phyloP scores from a whole-genome alignment of 2,888 invertebrate genomes.

The Athalia circularis region DNA sequence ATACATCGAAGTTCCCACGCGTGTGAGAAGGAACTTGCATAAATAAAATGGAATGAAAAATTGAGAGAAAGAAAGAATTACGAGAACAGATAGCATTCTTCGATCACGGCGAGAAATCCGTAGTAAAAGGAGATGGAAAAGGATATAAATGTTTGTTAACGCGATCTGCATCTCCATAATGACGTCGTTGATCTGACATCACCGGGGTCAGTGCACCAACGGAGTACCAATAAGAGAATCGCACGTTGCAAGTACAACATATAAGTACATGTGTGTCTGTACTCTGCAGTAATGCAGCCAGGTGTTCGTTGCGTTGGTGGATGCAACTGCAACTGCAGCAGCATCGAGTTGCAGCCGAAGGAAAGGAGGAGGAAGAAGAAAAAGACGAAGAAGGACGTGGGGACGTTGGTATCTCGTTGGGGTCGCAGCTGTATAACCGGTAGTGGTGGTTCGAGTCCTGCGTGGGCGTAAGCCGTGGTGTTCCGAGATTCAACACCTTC shows the following conservation, averaged over 20 bases:
- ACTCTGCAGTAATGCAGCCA: constrained; percentile 11
- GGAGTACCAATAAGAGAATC: neutral
- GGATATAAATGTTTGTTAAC: constrained; percentile 15
- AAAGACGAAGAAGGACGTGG: neutral
- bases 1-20: no score
- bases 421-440: constrained; percentile 40
- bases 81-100: no score
- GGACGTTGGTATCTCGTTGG: neutral
- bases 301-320: constrained; percentile 38
- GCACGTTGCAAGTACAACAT: constrained; percentile 9
- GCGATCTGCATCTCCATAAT: neutral
- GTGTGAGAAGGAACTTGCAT: no score
- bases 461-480: constrained; percentile 22
- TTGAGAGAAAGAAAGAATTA: no score
- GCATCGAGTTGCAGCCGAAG: no score
- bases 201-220: constrained; percentile 29
- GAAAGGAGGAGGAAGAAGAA: no score
- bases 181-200: neutral
- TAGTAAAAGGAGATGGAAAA: neutral
- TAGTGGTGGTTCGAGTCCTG: constrained; percentile 22
- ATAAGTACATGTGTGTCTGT: no score
- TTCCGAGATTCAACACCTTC: constrained; percentile 33
- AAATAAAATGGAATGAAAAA: no score
- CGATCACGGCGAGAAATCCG: no score
- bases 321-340: no score